phyloP scores from a whole-genome alignment of 2,797 vertebrate genomes.

The Falco biarmicus region DNA sequence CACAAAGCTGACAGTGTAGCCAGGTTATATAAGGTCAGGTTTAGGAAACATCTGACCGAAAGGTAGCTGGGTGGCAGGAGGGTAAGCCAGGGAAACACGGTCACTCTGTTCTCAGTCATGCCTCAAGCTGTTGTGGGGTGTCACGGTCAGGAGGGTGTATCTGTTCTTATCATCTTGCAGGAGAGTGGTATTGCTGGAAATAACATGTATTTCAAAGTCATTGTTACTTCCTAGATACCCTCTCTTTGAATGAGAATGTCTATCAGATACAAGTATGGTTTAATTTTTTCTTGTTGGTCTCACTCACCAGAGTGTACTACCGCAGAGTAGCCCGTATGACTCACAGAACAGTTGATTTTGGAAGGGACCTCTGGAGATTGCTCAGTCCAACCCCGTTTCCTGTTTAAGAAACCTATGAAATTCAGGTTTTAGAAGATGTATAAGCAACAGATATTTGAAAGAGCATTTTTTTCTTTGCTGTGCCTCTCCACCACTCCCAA shows the following conservation, averaged over 20 bases:
- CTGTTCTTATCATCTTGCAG: not conserved
- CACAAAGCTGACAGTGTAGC: not conserved
- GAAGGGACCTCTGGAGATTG: not conserved
- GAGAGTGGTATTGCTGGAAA: not conserved
- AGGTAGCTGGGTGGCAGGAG: not conserved
- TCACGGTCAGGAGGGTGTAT: not conserved
- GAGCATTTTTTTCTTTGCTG: not conserved
- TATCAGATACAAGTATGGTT: not conserved
- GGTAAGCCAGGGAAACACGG: not conserved
- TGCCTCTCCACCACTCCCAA: not conserved
- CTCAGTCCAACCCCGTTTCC: not conserved
- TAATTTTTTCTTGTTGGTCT: not conserved
- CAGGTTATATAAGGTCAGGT: not conserved
- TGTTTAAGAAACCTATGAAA: not conserved
- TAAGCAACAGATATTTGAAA: not conserved
- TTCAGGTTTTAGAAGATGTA: not conserved
- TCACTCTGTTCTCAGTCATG: not conserved
- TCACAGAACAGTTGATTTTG: not conserved
- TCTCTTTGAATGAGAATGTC: not conserved
- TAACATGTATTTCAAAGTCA: not conserved
- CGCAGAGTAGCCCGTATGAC: not conserved
- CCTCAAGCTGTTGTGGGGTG: not conserved
- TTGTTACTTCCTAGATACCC: not conserved
- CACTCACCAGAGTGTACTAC: not conserved
- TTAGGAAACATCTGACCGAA: not conserved